Conservation (phyloP, 92 coral and sea anemone species). For the Muricea muricata region DNA sequence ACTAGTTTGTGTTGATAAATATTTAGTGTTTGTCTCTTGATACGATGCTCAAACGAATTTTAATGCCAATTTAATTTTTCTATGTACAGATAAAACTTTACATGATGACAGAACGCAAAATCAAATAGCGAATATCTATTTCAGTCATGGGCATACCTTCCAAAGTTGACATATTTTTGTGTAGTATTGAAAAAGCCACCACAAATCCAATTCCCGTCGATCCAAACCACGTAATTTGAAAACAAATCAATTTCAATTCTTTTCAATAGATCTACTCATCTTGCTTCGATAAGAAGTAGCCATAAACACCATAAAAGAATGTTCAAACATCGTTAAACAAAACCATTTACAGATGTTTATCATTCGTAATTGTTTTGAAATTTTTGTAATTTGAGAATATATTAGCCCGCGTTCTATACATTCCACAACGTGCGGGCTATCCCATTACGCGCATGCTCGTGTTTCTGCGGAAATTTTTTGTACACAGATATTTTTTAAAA, state of each 20-base stretch:
- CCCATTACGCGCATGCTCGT: conserved; percentile 27
- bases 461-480: too few species aligned
- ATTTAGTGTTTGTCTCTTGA: too few species aligned
- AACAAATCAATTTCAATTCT: not conserved
- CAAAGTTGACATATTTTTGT: conserved; percentile 32
- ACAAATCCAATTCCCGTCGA: not conserved
- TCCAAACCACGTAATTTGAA: not conserved
- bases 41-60: too few species aligned
- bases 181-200: not conserved
- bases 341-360: not conserved
- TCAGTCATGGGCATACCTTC: conserved; percentile 16
- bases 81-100: not conserved
- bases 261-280: not conserved
- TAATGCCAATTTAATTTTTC: too few species aligned
- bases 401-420: conserved; percentile 50
- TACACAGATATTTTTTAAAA: too few species aligned
- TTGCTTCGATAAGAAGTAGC: not conserved
- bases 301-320: not conserved
- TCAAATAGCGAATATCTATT: not conserved
- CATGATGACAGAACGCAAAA: not conserved
- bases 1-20: too few species aligned
- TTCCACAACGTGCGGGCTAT: conserved; percentile 37
- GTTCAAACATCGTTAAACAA: not conserved
- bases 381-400: conserved; percentile 5
- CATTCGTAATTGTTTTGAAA: conserved; percentile 3